These are phyloP conservation scores for Peromyscus polionotus DNA, from an alignment of 2,113 vertebrate genomes.

Conservation along the genomic window DNA sequence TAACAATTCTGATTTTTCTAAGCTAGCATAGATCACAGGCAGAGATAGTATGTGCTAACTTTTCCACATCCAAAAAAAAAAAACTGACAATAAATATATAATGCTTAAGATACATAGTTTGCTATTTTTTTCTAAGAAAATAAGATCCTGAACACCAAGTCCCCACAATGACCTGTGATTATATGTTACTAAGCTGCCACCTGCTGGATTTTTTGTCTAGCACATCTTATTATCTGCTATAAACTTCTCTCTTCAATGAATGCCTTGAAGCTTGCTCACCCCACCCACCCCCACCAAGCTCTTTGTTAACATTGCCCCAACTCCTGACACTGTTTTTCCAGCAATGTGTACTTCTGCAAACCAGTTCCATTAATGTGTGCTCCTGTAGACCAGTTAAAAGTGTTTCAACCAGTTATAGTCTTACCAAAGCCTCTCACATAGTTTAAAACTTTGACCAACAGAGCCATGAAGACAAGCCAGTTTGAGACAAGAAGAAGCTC, in stretches of 20 bases:
- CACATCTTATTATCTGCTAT: not conserved
- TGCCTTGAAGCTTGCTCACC: not conserved
- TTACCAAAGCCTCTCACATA: constrained; percentile 13
- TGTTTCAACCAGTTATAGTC: constrained; percentile 19
- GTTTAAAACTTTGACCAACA: constrained; percentile 60
- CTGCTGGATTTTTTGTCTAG: constrained; percentile 76
- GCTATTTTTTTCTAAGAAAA: constrained; percentile 28
- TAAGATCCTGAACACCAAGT: not conserved
- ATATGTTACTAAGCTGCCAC: constrained; percentile 82
- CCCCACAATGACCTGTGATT: not conserved
- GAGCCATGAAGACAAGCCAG: not conserved
- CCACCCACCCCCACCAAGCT: not conserved
- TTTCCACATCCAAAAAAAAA: not conserved
- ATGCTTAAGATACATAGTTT: constrained; percentile 35
- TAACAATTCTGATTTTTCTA: constrained; percentile 10
- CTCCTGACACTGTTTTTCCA: constrained; percentile 41
- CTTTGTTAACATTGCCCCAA: constrained; percentile 32
- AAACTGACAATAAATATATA: not conserved
- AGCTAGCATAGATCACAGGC: not conserved
- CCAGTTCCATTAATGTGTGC: not conserved
- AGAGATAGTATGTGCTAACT: not conserved
- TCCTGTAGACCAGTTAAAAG: constrained; percentile 12
- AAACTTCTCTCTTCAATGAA: not conserved
- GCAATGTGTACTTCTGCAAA: not conserved
- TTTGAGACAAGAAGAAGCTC: constrained; percentile 58